A percentile compares a stretch with the other conserved stretches of the same genome.
phyloP scores from a whole-genome alignment of 2,888 invertebrate genomes.

The Sarcophaga rosellei region DNA sequence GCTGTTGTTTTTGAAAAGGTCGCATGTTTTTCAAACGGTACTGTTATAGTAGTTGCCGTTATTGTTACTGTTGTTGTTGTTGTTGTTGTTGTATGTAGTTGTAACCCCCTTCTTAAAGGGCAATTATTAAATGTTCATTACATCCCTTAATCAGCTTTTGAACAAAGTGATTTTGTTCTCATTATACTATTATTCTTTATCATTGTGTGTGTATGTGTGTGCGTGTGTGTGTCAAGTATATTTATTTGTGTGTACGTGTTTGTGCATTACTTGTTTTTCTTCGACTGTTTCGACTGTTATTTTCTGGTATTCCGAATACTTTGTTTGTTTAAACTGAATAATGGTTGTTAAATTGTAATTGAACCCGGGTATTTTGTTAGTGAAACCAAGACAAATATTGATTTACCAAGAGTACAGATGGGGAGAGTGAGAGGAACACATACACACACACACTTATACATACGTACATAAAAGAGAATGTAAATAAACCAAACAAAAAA shows the following conservation, averaged over 20 bases:
- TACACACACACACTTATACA: background rate
- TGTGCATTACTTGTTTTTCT: slow-evolving; percentile 28
- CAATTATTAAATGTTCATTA: slow-evolving; percentile 80
- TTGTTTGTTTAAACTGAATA: slow-evolving; percentile 65
- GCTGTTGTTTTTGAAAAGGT: slow-evolving; percentile 40
- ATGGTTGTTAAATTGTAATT: slow-evolving; percentile 70
- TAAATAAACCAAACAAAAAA: background rate
- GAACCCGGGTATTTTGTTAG: slow-evolving; percentile 59
- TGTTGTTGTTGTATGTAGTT: background rate
- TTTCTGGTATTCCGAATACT: slow-evolving; percentile 59
- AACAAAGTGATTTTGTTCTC: slow-evolving; percentile 70
- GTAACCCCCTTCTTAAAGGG: slow-evolving; percentile 68
- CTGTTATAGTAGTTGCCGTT: slow-evolving; percentile 1
- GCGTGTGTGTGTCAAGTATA: background rate
- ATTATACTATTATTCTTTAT: slow-evolving; percentile 50
- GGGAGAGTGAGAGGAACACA: background rate
- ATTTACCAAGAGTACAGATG: slow-evolving; percentile 56
- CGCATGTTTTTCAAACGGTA: slow-evolving; percentile 31
- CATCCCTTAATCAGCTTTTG: slow-evolving; percentile 79
- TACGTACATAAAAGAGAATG: background rate
- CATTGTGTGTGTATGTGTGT: background rate
- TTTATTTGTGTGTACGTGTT: background rate
- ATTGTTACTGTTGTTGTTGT: background rate
- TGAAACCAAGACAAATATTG: slow-evolving; percentile 69
- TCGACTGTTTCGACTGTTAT: slow-evolving; percentile 46